Percentiles rank a stretch among this genome's conserved stretches.
Evolutionary conservation across 2,888 invertebrate species (phyloP).

Genomic region (Mongoloraphidia duomilia): DNA sequence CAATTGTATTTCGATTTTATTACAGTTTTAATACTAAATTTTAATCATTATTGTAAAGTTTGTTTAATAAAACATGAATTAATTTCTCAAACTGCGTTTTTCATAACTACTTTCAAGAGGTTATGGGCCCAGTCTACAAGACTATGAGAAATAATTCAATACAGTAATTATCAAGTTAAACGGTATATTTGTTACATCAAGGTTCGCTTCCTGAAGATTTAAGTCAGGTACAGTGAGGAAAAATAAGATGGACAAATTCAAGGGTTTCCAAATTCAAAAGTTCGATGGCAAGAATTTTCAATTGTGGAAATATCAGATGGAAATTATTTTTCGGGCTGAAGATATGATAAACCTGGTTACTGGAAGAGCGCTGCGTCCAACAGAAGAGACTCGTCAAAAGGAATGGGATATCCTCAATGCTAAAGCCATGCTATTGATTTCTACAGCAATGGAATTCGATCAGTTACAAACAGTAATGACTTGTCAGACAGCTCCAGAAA

Average conservation of each 20-base stretch:
- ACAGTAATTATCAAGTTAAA: neutral
- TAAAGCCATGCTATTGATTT: conserved; percentile 8
- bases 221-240: neutral
- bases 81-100: no score
- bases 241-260: neutral
- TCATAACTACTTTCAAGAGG: neutral
- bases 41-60: no score
- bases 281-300: conserved; percentile 8
- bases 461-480: conserved; percentile 6
- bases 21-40: no score
- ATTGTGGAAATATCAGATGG: conserved; percentile 8
- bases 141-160: no score
- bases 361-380: neutral
- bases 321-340: conserved; percentile 3
- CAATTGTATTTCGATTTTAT: no score
- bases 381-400: neutral
- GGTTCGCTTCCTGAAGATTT: neutral
- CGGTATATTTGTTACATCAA: neutral
- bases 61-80: no score
- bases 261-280: neutral
- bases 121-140: neutral
- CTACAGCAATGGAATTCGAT: conserved; percentile 7
- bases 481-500: conserved; percentile 5
- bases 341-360: neutral
- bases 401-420: conserved; percentile 5